These are phyloP conservation scores for Noctua pronuba DNA, from an alignment of 2,888 invertebrate species.

Conservation along the genomic window DNA sequence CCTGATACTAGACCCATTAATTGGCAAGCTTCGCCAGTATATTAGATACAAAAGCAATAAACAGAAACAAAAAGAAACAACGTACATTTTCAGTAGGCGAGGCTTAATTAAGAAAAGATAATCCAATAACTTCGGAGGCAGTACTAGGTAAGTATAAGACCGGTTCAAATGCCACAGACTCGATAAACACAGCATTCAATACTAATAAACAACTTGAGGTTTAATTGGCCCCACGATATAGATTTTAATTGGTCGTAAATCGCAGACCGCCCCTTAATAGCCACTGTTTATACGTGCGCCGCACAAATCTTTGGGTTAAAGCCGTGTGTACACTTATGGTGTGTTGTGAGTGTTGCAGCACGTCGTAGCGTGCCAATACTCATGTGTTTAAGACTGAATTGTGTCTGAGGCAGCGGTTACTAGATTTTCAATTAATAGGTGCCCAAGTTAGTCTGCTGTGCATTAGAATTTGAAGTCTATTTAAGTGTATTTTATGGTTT, in stretches of 20 bases:
- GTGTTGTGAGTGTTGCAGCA: constrained; percentile 25
- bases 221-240: constrained; percentile 87
- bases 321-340: constrained; percentile 65
- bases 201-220: constrained; percentile 83
- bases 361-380: constrained; percentile 21
- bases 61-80: constrained; percentile 45
- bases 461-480: background rate
- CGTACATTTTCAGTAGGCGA: constrained; percentile 53
- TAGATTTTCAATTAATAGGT: background rate
- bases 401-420: background rate
- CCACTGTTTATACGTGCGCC: constrained; percentile 69
- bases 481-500: background rate
- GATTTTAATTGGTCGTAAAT: constrained; percentile 89
- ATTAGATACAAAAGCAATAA: constrained; percentile 41
- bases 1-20: constrained; percentile 36
- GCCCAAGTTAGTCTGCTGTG: background rate
- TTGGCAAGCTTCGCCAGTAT: constrained; percentile 32
- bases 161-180: constrained; percentile 70
- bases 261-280: constrained; percentile 79
- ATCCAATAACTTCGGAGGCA: constrained; percentile 58
- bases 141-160: constrained; percentile 65
- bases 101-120: constrained; percentile 66
- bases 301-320: constrained; percentile 75
- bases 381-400: constrained; percentile 6
- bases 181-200: constrained; percentile 81